Evolutionary conservation across 1,140 invertebrate genomes (phyloP), one percentile per base, ranked within the genome.

Genomic region (Hermatobates lingyangjiaoensis): DNA sequence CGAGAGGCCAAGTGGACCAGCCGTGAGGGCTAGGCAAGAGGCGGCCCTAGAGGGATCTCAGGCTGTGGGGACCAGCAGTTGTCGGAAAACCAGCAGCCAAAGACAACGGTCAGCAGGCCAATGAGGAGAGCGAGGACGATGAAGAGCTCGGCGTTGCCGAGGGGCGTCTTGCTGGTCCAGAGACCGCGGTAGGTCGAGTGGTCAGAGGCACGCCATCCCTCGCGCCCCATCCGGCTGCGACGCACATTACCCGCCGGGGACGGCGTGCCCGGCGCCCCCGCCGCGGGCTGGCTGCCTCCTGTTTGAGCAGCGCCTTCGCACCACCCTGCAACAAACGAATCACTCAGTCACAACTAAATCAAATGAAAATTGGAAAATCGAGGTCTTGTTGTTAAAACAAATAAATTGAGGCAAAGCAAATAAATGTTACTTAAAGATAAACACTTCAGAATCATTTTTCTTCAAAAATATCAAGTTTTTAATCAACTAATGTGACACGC

Each of bases 21-120:
- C 30, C 53, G 39, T 42, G 25, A 50, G 53, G 53, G 49, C 53
- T 50, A 48, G 48, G 44, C 53, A 18, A 42, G 39, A 14, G 39
- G 39, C 39, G 44, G 53, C 52, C 52, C 55, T 51, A 27, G 55
- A 48, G 28, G 44, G 56, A 51, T 64, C 58, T 81, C 78, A 18
- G 78, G 77, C 59, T 80, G 77, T 45, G 78, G 77, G 42, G 77
- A 79, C 77, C 77, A 80, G 62, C 77, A 80, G 66, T 80, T 81
- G 71, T 81, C 78, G 1, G 76, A 79, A 30, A 81, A 67, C 78
- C 78, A 81, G 64, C 78, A 81, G 47, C 78, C 78, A 55, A 80
- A 75, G 54, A 80, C 76, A 30, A 81, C 77, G 10, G 77, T 79
- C 55, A 79, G 70, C 59, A 79, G 71, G 7, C 78, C 78, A 57